Conservation (phyloP, 2,797 vertebrate species). For the Staurois parvus region DNA sequence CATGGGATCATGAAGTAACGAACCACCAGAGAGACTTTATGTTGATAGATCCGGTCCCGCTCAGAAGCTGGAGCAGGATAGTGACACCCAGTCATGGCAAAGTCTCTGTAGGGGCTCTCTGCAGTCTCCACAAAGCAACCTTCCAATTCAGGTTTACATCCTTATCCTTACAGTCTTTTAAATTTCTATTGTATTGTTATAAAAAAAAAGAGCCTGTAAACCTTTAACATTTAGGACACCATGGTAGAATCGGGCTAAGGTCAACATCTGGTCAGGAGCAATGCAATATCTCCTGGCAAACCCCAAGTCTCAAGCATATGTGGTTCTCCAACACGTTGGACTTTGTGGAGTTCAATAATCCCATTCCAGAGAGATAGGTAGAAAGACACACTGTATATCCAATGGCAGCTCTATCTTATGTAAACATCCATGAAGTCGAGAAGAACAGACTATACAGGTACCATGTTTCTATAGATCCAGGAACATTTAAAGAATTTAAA, state of each 20-base stretch:
- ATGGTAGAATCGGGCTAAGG: conserved; percentile 37
- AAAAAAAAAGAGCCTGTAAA: conserved; percentile 9
- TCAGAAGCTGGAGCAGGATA: conserved; percentile 82
- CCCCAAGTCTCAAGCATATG: conserved; percentile 26
- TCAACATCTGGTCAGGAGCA: conserved; percentile 26
- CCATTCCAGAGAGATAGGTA: conserved; percentile 43
- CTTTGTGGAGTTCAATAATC: conserved; percentile 40
- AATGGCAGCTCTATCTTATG: conserved; percentile 1
- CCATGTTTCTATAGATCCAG: conserved; percentile 21
- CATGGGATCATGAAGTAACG: conserved; percentile 98
- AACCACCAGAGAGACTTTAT: conserved; percentile 94
- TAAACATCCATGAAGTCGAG: background rate
- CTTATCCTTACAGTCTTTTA: conserved; percentile 41
- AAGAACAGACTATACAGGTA: background rate
- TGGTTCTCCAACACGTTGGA: conserved; percentile 17
- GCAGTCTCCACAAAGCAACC: conserved; percentile 33
- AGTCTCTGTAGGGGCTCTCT: conserved; percentile 30
- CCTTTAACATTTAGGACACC: conserved; percentile 48
- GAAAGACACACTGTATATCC: conserved; percentile 19
- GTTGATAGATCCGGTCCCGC: conserved; percentile 89
- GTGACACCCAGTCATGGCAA: conserved; percentile 77
- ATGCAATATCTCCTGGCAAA: background rate
- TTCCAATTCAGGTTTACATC: conserved; percentile 61
- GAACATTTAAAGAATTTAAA: conserved; percentile 14
- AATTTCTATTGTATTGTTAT: background rate